Percentiles rank a stretch among this genome's conserved stretches.
Evolutionary conservation across 2,797 vertebrate genomes (phyloP).

Genomic region (Falco cherrug): DNA sequence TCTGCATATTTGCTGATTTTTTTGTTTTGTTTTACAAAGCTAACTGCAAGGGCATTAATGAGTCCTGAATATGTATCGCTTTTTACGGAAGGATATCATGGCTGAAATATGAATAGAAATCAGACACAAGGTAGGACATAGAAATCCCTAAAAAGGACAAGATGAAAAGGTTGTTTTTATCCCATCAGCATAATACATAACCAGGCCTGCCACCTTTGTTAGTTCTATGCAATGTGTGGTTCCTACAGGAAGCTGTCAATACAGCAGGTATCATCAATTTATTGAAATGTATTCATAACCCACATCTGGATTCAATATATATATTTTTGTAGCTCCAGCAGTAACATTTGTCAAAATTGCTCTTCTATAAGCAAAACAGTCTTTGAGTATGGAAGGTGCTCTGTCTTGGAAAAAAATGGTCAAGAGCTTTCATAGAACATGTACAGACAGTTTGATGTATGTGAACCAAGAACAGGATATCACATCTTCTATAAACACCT

Average conservation of each 20-base stretch:
- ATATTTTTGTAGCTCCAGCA: background rate
- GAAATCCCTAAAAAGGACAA: background rate
- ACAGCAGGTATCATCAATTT: background rate
- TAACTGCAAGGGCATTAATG: background rate
- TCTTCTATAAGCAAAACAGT: background rate
- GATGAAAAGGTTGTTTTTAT: background rate
- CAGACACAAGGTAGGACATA: background rate
- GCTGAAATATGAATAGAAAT: background rate
- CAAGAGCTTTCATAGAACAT: background rate
- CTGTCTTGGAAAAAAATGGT: background rate
- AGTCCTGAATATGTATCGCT: background rate
- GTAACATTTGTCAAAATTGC: background rate
- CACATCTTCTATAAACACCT: background rate
- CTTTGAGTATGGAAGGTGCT: background rate
- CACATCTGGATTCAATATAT: background rate
- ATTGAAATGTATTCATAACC: background rate
- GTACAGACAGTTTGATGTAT: background rate
- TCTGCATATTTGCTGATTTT: background rate
- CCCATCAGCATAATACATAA: background rate
- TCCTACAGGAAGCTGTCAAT: background rate
- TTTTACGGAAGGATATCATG: background rate
- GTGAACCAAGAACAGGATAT: background rate
- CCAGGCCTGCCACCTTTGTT: background rate
- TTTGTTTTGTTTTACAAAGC: background rate
- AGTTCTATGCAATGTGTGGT: background rate